These are phyloP conservation scores for Notiomystis cincta DNA, from an alignment of 2,113 vertebrate genomes.

Conservation along the genomic window DNA sequence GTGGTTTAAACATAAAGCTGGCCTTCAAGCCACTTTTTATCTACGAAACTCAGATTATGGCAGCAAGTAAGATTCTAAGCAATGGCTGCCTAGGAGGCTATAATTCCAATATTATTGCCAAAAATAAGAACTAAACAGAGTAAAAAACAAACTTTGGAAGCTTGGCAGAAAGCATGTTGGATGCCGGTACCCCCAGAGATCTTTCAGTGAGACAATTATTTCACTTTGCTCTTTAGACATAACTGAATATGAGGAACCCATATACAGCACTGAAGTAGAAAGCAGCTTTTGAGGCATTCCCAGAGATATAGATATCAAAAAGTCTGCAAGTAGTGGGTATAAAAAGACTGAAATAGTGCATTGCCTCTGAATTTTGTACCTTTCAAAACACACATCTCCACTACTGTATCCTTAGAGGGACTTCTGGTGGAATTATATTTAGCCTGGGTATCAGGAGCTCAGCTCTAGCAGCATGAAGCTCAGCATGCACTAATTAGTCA, in stretches of 20 bases:
- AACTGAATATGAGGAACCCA: not conserved
- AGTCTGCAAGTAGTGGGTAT: not conserved
- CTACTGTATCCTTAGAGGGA: not conserved
- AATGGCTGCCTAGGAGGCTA: not conserved
- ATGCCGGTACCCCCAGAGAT: not conserved
- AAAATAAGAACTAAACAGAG: not conserved
- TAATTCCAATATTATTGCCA: not conserved
- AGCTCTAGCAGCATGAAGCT: not conserved
- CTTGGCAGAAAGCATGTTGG: not conserved
- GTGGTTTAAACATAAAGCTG: not conserved
- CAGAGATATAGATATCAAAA: not conserved
- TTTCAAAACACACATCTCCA: not conserved
- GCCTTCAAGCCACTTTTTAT: not conserved
- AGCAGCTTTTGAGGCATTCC: not conserved
- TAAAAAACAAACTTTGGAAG: not conserved
- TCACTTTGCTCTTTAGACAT: not conserved
- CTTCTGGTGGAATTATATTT: conserved; percentile 19
- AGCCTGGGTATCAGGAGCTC: not conserved
- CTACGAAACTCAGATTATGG: not conserved
- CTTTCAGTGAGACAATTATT: not conserved
- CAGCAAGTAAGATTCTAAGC: not conserved
- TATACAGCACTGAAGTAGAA: not conserved
- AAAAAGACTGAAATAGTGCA: not conserved
- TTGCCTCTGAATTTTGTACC: not conserved
- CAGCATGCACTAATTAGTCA: conserved; percentile 25